Evolutionary conservation across 1,140 invertebrate genomes (phyloP).

Genomic region (Cryptotermes secundus): DNA sequence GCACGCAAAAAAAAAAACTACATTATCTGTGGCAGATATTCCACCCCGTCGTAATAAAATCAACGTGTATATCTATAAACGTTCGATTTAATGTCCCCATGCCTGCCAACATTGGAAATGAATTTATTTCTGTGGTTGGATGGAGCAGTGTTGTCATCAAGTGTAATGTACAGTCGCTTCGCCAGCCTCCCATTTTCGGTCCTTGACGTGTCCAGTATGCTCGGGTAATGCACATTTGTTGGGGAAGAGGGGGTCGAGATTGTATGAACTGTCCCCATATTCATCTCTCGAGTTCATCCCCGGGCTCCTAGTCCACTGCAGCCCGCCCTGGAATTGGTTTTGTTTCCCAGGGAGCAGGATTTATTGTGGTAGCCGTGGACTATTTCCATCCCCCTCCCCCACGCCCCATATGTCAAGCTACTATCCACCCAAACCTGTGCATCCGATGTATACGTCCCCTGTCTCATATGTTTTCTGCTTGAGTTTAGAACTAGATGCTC

Average conservation of each 20-base stretch:
- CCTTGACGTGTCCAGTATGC: not conserved
- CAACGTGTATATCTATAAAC: slow-evolving; percentile 1
- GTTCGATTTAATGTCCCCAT: not conserved
- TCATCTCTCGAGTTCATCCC: not conserved
- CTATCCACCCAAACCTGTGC: not conserved
- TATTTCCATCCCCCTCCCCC: not conserved
- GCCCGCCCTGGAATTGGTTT: not conserved
- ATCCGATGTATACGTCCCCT: not conserved
- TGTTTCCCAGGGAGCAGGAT: not conserved
- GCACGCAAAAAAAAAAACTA: not conserved
- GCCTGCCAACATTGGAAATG: not conserved
- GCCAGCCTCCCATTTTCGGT: not conserved
- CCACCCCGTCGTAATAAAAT: slow-evolving; percentile 5
- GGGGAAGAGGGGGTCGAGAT: not conserved
- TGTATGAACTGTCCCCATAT: not conserved
- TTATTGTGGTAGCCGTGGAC: not conserved
- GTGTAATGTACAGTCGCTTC: not conserved
- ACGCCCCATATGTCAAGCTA: not conserved
- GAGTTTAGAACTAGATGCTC: no score
- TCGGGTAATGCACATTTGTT: not conserved
- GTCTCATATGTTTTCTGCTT: no score
- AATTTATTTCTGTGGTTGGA: not conserved
- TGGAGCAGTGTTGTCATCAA: not conserved
- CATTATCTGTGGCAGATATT: not conserved
- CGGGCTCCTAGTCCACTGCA: not conserved